These are phyloP conservation scores for Galendromus occidentalis DNA, from an alignment of 1,140 invertebrate genomes.

Conservation along the genomic window DNA sequence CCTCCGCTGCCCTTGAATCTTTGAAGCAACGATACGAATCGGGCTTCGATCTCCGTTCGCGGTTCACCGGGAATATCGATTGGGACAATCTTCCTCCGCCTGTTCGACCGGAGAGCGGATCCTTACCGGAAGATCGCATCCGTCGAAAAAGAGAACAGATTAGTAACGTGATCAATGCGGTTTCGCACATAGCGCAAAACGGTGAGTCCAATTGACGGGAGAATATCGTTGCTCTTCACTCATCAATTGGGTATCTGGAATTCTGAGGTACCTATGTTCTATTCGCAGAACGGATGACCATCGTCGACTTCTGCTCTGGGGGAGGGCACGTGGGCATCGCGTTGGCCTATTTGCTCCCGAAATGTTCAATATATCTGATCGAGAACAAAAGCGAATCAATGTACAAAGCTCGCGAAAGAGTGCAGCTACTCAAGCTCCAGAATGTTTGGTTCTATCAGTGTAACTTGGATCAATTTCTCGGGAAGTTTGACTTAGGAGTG, in stretches of 20 bases:
- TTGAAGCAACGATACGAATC: neutral
- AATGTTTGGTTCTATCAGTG: conserved; percentile 51
- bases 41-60: neutral
- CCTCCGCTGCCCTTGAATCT: neutral
- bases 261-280: conserved; percentile 46
- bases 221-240: too few species aligned
- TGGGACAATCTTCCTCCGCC: neutral
- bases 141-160: conserved; percentile 67
- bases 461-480: conserved; percentile 33
- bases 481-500: conserved; percentile 50
- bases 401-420: conserved; percentile 45
- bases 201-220: too few species aligned
- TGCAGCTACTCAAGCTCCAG: conserved; percentile 41
- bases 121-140: conserved; percentile 48
- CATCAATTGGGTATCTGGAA: too few species aligned
- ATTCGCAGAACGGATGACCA: conserved; percentile 23
- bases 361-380: conserved; percentile 50
- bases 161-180: conserved; percentile 61
- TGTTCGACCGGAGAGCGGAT: conserved; percentile 31
- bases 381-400: conserved; percentile 84
- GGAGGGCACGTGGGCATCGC: conserved; percentile 75
- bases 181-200: conserved; percentile 40
- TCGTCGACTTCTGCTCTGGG: conserved; percentile 86
- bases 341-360: conserved; percentile 49
- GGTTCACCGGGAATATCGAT: neutral